Conservation (phyloP, 2,888 invertebrate species). For the Drosophila recens region DNA sequence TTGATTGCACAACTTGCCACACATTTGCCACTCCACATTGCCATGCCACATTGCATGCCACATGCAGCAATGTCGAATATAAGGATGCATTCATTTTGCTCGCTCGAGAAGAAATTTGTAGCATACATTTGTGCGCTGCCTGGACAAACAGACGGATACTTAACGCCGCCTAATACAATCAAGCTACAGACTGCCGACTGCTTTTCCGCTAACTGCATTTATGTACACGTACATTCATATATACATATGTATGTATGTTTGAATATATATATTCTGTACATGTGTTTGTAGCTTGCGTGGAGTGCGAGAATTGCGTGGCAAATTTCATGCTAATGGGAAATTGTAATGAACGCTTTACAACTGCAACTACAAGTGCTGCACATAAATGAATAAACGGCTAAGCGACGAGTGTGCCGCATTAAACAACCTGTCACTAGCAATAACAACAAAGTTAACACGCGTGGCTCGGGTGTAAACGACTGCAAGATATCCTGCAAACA, state of each 20-base stretch:
- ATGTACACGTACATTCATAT: not conserved
- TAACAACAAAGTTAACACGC: slow-evolving; percentile 15
- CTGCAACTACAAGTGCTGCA: slow-evolving; percentile 52
- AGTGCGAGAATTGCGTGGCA: slow-evolving; percentile 58
- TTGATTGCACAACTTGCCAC: slow-evolving; percentile 58
- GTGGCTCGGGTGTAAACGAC: not conserved
- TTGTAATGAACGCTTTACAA: slow-evolving; percentile 72
- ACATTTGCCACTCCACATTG: not conserved
- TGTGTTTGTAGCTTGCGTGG: slow-evolving; percentile 7
- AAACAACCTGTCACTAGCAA: slow-evolving; percentile 51
- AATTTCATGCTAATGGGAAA: slow-evolving; percentile 60
- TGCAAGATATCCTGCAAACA: not conserved
- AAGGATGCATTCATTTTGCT: slow-evolving; percentile 28
- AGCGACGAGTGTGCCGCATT: slow-evolving; percentile 55
- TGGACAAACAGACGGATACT: slow-evolving; percentile 4
- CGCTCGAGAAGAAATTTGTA: slow-evolving; percentile 32
- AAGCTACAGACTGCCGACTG: not conserved
- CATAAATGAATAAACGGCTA: slow-evolving; percentile 64
- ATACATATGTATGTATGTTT: not conserved
- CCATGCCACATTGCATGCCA: slow-evolving; percentile 9
- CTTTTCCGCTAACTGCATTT: not conserved
- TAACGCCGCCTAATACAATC: slow-evolving; percentile 33
- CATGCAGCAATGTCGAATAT: slow-evolving; percentile 9
- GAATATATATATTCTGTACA: too few relatives aligned
- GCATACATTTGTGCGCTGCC: slow-evolving; percentile 26